A percentile compares a stretch with the other conserved stretches of the same genome.
Conservation (phyloP, 2,888 invertebrate genomes). For the Scaptomyza cyrtandrae region DNA sequence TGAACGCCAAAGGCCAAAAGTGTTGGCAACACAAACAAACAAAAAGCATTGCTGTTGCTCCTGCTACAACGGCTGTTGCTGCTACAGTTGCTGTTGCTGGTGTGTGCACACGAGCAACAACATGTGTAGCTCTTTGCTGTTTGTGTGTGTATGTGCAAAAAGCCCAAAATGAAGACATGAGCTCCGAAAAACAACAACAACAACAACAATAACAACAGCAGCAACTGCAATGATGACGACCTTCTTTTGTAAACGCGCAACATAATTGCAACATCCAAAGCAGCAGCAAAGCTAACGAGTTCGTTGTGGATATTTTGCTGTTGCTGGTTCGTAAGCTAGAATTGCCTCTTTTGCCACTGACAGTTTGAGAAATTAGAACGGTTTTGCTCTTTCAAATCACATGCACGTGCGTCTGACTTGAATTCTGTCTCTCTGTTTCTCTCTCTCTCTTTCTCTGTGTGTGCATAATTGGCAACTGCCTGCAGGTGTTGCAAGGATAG, state of each 20-base stretch:
- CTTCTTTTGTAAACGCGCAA: slow-evolving; percentile 74
- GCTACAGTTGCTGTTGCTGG: slow-evolving; percentile 39
- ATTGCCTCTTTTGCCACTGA: slow-evolving; percentile 69
- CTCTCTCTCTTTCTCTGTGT: background rate
- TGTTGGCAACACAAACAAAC: slow-evolving; percentile 68
- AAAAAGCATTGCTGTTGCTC: slow-evolving; percentile 56
- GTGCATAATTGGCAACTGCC: slow-evolving; percentile 57
- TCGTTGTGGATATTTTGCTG: slow-evolving; percentile 30
- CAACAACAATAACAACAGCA: slow-evolving; percentile 19
- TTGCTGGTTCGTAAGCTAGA: slow-evolving; percentile 38
- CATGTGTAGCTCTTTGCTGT: slow-evolving; percentile 62
- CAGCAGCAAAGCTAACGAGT: slow-evolving; percentile 63
- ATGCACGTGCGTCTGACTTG: slow-evolving; percentile 65
- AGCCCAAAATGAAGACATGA: slow-evolving; percentile 76
- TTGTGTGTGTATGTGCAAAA: slow-evolving; percentile 50
- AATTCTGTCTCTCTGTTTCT: slow-evolving; percentile 14
- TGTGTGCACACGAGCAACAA: slow-evolving; percentile 54
- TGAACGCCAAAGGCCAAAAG: slow-evolving; percentile 80
- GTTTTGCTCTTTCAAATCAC: slow-evolving; percentile 73
- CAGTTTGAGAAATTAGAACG: slow-evolving; percentile 80
- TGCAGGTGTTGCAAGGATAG: slow-evolving; percentile 56
- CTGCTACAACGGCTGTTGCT: slow-evolving; percentile 25
- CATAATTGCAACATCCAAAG: slow-evolving; percentile 70
- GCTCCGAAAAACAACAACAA: slow-evolving; percentile 25
- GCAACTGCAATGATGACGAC: slow-evolving; percentile 55